phyloP scores from a whole-genome alignment of 2,797 vertebrate species.

The Zenarchopterus dispar region DNA sequence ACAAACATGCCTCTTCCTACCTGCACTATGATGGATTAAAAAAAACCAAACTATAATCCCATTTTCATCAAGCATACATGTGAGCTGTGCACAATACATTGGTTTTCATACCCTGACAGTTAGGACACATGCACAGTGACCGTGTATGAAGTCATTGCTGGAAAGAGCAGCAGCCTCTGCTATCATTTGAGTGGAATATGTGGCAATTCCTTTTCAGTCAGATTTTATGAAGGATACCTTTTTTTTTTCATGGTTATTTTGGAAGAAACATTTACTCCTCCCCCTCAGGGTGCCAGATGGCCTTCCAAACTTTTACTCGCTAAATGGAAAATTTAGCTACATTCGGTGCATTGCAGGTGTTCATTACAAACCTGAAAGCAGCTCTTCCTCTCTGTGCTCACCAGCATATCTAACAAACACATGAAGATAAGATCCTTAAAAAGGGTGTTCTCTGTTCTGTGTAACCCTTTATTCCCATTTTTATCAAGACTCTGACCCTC shows the following conservation, averaged over 20 bases:
- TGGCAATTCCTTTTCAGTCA: neutral
- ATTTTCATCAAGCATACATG: neutral
- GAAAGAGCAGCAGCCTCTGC: too few relatives aligned
- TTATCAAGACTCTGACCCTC: slow-evolving; percentile 66
- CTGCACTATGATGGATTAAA: too few relatives aligned
- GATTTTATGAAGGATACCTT: neutral
- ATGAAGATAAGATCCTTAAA: slow-evolving; percentile 25
- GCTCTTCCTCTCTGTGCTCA: neutral
- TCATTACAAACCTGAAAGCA: neutral
- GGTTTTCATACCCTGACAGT: neutral
- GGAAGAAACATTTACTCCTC: neutral
- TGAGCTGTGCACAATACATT: neutral
- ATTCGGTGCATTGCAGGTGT: neutral
- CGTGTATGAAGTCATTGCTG: too few relatives aligned
- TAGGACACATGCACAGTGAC: too few relatives aligned
- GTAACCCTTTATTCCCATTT: slow-evolving; percentile 39
- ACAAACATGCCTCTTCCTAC: too few relatives aligned
- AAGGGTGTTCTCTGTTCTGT: slow-evolving; percentile 64
- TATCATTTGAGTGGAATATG: neutral
- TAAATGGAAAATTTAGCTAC: neutral
- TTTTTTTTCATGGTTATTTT: neutral
- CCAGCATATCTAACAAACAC: slow-evolving; percentile 3
- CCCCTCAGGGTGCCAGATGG: neutral
- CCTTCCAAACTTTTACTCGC: neutral
- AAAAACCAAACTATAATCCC: neutral